phyloP scores from a whole-genome alignment of 1,140 invertebrate species.

The Rhyacophila brunnea region DNA sequence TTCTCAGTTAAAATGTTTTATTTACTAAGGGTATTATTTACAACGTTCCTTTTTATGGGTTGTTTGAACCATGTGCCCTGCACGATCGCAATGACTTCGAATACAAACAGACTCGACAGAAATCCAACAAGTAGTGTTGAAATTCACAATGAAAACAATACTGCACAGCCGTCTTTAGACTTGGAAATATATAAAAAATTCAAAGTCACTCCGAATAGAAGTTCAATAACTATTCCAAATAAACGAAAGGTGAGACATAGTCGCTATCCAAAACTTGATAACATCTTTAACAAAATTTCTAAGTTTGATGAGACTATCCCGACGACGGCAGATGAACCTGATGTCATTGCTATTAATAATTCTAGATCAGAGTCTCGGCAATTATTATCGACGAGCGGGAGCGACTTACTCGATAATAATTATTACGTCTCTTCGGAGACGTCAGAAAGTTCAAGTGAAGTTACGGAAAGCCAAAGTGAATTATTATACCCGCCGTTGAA shows the following conservation, averaged over 20 bases:
- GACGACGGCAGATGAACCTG: background rate
- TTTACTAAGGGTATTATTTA: too few relatives aligned
- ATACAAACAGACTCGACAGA: too few relatives aligned
- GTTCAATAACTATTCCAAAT: background rate
- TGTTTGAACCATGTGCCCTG: too few relatives aligned
- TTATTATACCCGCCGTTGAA: background rate
- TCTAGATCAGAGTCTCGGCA: background rate
- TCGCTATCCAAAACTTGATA: conserved; percentile 20
- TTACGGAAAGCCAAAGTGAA: background rate
- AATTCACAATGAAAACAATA: too few relatives aligned
- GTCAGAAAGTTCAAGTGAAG: background rate
- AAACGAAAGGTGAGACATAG: conserved; percentile 21
- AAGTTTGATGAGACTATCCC: conserved; percentile 5
- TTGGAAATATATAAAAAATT: too few relatives aligned
- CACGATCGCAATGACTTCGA: too few relatives aligned
- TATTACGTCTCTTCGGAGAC: too few relatives aligned
- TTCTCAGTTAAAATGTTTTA: too few relatives aligned
- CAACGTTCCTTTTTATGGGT: too few relatives aligned
- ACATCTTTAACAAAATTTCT: conserved; percentile 25
- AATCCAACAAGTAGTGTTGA: too few relatives aligned
- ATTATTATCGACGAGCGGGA: background rate
- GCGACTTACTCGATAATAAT: background rate
- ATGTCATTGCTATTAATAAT: conserved; percentile 1
- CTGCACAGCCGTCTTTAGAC: too few relatives aligned
- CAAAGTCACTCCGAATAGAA: too few relatives aligned